Evolutionary conservation across 2,113 vertebrate species (phyloP), one percentile per base, ranked within the genome.

Genomic region (Sylvia atricapilla): DNA sequence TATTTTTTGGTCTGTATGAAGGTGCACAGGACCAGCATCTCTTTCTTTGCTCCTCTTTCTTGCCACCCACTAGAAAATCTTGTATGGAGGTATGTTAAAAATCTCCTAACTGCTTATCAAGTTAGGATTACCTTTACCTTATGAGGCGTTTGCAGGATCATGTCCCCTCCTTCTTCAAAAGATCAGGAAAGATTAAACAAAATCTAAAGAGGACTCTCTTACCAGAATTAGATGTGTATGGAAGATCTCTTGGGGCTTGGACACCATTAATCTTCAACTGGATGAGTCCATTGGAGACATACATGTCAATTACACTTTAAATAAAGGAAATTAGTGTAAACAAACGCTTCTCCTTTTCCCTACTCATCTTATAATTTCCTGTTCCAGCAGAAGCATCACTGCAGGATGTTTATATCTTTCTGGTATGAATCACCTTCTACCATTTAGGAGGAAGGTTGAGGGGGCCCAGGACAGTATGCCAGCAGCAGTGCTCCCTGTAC

Each of bases 251-350:
- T 72, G 82, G 33, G 46, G 13, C 35, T 92, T 96, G 73, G 41
- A 96, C 89, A 70, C 95, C 96, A 89, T 98, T 96, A 74, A 98
- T 96, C 85, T 87, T 96, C 91, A 97, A 4, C 69, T 88, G 95
- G 77, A 92, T 23, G 28, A 41, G 46, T 89, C 92, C 96, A 50
- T 94, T 83, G 67, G 89, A 93, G 93, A 92, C 83, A 44, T 94
- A 94, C 96, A 98, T 93, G 30, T 97, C 96, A 89, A 97, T 35
- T 33, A 96, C 89, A 76, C 97, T 98, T 89, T 44, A 94, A 95
- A 73, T 30, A 88, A 73, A 97, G 52, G 59, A 90, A 88, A 81
- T 39, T 0, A 66, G 11, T 75, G 55, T 96, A 43, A 96, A 37
- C 23, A 90, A 81, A 69, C 63, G 80, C 20, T 84, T 74, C 11